Evolutionary conservation across 2,888 invertebrate species (phyloP), one percentile per base, ranked within the genome.

Genomic region (Aphodius granarius): DNA sequence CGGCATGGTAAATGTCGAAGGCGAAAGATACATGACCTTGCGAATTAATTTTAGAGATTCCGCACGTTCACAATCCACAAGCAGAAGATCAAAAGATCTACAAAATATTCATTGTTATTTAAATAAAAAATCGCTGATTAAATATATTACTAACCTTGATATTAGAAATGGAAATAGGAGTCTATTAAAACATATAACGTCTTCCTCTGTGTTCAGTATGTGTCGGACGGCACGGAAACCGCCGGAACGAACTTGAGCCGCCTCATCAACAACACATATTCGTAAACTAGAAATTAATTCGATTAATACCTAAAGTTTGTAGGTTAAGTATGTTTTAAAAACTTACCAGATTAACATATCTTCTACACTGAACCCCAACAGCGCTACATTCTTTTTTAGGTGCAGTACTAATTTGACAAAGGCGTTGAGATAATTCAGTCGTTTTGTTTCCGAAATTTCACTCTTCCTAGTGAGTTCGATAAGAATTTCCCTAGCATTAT

Each of bases 51-150:
- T 93, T 81, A 98, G 89, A 0, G 96, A 97, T 88, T 98, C 98
- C 73, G 96, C 92, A 66, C 97, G 91, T 86, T 98, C 98, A 81
- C 96, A 93, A 86, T 98, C 98, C 87, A 97, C 97, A 82, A 94
- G 94, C 71, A 97, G 89, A 78, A 98, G 89, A 88, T 98, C 98
- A 85, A 98, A 91, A 80, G 96, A 97, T 83, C 96, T 95, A 78
- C 73, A 78, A 79, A 19, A 73, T 6, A 63, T 66, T 23, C 74
- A 2, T 18, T 64, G 62, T n/a, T 23, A 19, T 16, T 21, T 16
- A 72, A 18, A 17, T 20, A 13, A 70, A 70, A 3, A 71, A 22
- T 21, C 18, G 17, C 15, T 20, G 22, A 65, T 15, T 62, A 19
- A 70, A n/a, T 6, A 5, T 17, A 15, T 13, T 2, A 80, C 74